Evolutionary conservation across 2,888 invertebrate genomes (phyloP), one percentile per base, ranked within the genome.

Genomic region (Agrypnus murinus): DNA sequence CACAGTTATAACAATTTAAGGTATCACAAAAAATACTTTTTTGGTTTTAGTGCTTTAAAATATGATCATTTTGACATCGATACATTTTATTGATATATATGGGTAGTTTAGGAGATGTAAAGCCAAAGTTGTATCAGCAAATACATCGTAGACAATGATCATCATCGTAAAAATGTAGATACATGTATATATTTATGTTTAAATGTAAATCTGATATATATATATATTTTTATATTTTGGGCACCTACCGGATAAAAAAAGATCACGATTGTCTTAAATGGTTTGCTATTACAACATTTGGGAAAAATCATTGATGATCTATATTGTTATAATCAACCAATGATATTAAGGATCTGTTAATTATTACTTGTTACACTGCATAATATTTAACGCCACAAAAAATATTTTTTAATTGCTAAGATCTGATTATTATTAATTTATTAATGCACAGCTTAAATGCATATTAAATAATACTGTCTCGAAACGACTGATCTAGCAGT

Each of bases 11-110:
- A 82, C 80, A 81, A 80, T 81, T 75, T 80, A 82, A 82, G 82
- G 81, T 83, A 83, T 83, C 83, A 83, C 83, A 83, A 83, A 83
- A 82, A 83, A 83, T 83, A 83, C 82, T 80, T 82, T 79, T 82
- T 81, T 68, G 62, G 71, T 65, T 68, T 58, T 71, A 64, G 63
- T 58, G 58, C 57, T 57, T 64, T 50, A 48, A 50, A 25, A 19
- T 53, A 38, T 63, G 19, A n/a, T 65, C 12, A 12, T 14, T 60
- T 32, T 55, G 67, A 67, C 67, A 67, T 59, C 32, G 50, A 67
- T 19, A 67, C 53, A 53, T 48, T 58, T 34, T 15, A 43, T 36
- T 38, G 36, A 59, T 59, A 59, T 43, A 12, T 55, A 55, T 43
- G 59, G 59, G 59, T 59, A 38, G 25, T 10, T n/a, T 19, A 8